A percentile compares a stretch with the other conserved stretches of the same genome.
Evolutionary conservation across 2,888 invertebrate genomes (phyloP).

Genomic region (Epistrophe grossulariae): DNA sequence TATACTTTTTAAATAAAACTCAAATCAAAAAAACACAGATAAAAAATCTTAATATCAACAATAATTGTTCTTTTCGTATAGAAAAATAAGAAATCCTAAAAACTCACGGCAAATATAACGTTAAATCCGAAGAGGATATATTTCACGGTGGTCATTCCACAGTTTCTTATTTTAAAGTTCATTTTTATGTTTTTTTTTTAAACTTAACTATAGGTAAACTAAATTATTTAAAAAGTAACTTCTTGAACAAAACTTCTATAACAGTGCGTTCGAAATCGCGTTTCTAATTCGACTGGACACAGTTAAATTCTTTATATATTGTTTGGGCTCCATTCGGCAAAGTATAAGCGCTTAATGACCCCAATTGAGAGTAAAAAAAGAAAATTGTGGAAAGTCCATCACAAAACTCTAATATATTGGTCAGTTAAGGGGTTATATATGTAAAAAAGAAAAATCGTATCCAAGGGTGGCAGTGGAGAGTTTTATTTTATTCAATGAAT

Average conservation of each 20-base stretch:
- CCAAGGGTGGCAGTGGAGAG: constrained; percentile 48
- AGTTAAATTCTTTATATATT: constrained; percentile 59
- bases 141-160: constrained; percentile 86
- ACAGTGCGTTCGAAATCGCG: constrained; percentile 78
- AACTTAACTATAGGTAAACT: neutral
- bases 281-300: constrained; percentile 81
- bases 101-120: constrained; percentile 87
- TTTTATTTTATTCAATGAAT: constrained; percentile 51
- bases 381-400: constrained; percentile 54
- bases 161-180: constrained; percentile 81
- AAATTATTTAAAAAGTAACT: neutral
- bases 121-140: constrained; percentile 87
- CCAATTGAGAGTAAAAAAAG: constrained; percentile 44
- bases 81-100: neutral
- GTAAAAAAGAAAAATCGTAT: neutral
- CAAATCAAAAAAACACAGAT: too few relatives aligned
- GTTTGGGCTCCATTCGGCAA: constrained; percentile 26
- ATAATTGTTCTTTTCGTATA: neutral
- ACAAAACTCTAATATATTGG: constrained; percentile 35
- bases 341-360: constrained; percentile 56
- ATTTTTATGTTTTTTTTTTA: constrained; percentile 72
- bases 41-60: too few relatives aligned
- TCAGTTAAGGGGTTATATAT: constrained; percentile 21
- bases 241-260: constrained; percentile 10
- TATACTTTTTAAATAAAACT: too few relatives aligned